Conservation (phyloP, 2,797 vertebrate genomes). For the Leucoraja ocellata region DNA sequence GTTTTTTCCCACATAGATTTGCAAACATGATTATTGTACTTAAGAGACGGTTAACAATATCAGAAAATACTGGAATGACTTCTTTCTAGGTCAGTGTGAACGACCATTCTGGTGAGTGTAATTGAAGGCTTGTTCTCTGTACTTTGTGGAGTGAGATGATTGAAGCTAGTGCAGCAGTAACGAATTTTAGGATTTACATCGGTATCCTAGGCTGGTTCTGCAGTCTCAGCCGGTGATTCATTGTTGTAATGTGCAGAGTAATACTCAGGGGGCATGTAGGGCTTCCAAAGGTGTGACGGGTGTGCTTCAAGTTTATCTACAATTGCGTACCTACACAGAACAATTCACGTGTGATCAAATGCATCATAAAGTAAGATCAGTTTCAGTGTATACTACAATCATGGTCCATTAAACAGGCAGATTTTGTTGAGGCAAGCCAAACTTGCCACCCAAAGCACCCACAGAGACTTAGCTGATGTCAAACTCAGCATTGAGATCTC, state of each 20-base stretch:
- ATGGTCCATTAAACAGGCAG: neutral
- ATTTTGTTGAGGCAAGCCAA: neutral
- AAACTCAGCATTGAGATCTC: too few relatives aligned
- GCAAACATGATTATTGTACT: neutral
- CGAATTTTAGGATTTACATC: neutral
- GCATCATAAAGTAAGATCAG: too few relatives aligned
- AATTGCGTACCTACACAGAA: too few relatives aligned
- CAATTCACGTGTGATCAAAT: too few relatives aligned
- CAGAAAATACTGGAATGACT: neutral
- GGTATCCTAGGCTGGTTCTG: neutral
- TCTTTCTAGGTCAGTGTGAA: neutral
- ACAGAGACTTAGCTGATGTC: too few relatives aligned
- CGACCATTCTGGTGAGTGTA: neutral
- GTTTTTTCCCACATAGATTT: neutral
- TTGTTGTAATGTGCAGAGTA: too few relatives aligned
- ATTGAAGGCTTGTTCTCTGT: neutral
- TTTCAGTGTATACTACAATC: too few relatives aligned
- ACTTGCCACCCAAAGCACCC: neutral
- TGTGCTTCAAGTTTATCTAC: too few relatives aligned
- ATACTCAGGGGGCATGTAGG: too few relatives aligned
- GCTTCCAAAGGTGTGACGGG: too few relatives aligned
- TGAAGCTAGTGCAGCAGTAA: neutral
- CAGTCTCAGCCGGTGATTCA: neutral
- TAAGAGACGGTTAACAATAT: neutral
- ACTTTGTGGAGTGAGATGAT: neutral